Base-by-base conservation (phyloP, 2,113 vertebrate genomes). In the Stictonetta naevosa region DNA sequence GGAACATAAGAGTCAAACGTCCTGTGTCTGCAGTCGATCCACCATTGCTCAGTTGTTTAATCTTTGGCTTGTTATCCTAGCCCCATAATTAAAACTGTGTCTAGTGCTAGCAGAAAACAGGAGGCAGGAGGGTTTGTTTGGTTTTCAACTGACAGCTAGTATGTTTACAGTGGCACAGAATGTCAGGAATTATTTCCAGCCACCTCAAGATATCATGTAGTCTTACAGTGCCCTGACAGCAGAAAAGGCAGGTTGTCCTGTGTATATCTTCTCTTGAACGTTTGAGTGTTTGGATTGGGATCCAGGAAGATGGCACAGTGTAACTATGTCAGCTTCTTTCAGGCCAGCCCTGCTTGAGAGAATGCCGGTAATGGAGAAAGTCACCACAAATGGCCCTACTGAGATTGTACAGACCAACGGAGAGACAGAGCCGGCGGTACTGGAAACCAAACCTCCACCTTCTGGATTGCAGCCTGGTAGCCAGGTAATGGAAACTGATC, bases 331-430 rank as follows among this genome's bases (percentile, higher is more conserved):
- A 98, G 94, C 93, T 96, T 96, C 94, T 98, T 98, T 75, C 88
- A 98, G 99, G 98, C 98, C 99, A 93, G 99, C 99, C 90, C 98
- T 99, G 68, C 98, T 99, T 80, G 99, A 99, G 95, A 98, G 99
- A 97, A 99, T 99, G 99, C 99, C 99, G 66, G 98, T 99, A 50
- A 99, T 99, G 99, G 99, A 99, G 97, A 99, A 99, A 96, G 97
- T 98, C 3, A 98, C 99, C 75, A 97, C 98, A 56, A 99, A 99
- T 90, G 99, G 99, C 77, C 99, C 99, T 83, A 98, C 99, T 90
- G 99, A 99, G 93, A 98, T 99, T 91, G 98, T 98, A 36, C 99
- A 99, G 97, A 99, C 99, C 96, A 99, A 99, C 15, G 99, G 99
- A 90, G 99, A 99, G 95, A 98, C 99, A 11, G 99, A 99, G 94